A percentile compares a stretch with the other conserved stretches of the same genome.
Evolutionary conservation across 1,140 invertebrate genomes (phyloP).

Genomic region (Babylonia areolata): DNA sequence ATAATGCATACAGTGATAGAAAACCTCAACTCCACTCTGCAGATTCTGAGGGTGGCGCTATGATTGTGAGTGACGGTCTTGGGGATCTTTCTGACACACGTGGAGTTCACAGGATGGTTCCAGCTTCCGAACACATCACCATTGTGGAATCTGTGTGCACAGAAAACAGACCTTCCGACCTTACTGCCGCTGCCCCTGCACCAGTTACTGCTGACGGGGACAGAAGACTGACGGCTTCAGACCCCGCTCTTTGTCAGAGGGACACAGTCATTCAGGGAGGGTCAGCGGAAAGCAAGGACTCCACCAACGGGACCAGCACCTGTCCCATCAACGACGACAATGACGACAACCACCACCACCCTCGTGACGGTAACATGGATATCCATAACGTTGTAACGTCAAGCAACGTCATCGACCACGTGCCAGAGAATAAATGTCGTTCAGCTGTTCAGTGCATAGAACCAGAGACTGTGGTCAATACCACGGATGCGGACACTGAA

Average conservation of each 20-base stretch:
- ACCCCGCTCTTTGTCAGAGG: background rate
- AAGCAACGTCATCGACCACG: background rate
- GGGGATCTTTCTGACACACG: no score
- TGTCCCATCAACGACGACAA: background rate
- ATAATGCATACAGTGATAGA: background rate
- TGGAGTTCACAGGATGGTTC: no score
- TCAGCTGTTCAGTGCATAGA: background rate
- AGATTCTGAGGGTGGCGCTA: no score
- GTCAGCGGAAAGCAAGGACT: background rate
- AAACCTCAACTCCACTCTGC: no score
- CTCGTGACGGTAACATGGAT: no score
- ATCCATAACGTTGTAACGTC: background rate
- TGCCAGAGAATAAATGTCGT: background rate
- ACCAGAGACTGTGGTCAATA: background rate
- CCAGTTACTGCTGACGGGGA: background rate
- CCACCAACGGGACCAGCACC: background rate
- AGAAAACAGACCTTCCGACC: no score
- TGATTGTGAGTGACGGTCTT: background rate
- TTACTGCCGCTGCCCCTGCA: no score
- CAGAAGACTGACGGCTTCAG: background rate
- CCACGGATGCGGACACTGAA: background rate
- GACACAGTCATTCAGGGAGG: background rate
- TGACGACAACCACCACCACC: background rate
- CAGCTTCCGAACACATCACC: background rate
- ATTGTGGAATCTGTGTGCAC: background rate